Evolutionary conservation across 2,888 invertebrate species (phyloP).

Genomic region (Chelonus formosanus): DNA sequence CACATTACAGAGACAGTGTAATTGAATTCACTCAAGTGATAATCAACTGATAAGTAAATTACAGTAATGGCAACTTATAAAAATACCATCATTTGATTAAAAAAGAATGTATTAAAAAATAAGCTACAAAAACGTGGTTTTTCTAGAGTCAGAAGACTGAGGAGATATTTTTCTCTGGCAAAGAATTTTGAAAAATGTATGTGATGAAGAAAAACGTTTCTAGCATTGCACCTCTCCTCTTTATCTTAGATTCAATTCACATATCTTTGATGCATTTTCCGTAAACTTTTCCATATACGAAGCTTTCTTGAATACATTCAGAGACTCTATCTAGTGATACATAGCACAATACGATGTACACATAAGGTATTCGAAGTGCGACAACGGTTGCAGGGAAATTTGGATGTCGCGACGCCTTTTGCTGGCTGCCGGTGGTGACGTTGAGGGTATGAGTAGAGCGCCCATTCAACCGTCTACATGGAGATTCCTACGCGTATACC

Average conservation of each 20-base stretch:
- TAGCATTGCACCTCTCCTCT: too few species aligned
- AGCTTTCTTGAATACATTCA: slow-evolving; percentile 36
- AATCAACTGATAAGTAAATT: too few species aligned
- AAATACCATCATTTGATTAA: too few species aligned
- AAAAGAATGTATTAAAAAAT: too few species aligned
- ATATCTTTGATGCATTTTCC: not conserved
- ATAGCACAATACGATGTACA: slow-evolving; percentile 39
- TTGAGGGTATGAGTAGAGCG: slow-evolving; percentile 29
- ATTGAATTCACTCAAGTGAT: too few species aligned
- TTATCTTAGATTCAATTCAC: slow-evolving; percentile 13
- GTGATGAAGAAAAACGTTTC: too few species aligned
- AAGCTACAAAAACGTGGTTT: too few species aligned
- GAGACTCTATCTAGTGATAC: slow-evolving; percentile 24
- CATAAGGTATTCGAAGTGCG: slow-evolving; percentile 41
- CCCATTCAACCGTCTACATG: slow-evolving; percentile 27
- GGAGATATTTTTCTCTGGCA: too few species aligned
- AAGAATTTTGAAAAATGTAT: too few species aligned
- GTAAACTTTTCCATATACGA: slow-evolving; percentile 23
- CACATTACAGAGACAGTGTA: too few species aligned
- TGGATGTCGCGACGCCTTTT: slow-evolving; percentile 28
- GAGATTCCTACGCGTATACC: not conserved
- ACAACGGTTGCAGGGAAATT: slow-evolving; percentile 27
- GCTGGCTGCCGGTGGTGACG: slow-evolving; percentile 23
- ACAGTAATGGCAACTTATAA: too few species aligned
- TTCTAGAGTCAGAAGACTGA: too few species aligned